Conservation (phyloP, 2,113 vertebrate genomes). For the Oncorhynchus mykiss region DNA sequence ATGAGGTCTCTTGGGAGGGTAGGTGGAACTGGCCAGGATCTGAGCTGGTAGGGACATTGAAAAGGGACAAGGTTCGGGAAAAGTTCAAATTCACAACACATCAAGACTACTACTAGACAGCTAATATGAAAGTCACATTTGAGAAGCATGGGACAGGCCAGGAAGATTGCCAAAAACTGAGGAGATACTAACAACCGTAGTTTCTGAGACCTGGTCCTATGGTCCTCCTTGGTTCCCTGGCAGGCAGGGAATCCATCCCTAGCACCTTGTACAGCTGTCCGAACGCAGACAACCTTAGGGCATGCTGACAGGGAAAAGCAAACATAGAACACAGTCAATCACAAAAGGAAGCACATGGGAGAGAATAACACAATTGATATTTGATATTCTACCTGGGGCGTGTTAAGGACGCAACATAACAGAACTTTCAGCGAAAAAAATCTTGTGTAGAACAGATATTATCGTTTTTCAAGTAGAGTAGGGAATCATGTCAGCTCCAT, state of each 20-base stretch:
- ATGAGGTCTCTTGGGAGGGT: conserved; percentile 81
- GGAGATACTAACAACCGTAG: conserved; percentile 66
- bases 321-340: neutral
- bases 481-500: no score
- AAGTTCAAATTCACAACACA: neutral
- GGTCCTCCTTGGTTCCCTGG: conserved; percentile 79
- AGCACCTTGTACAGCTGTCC: conserved; percentile 93
- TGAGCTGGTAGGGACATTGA: conserved; percentile 66
- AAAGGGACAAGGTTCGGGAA: neutral
- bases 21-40: conserved; percentile 76
- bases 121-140: no score
- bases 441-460: no score
- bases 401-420: no score
- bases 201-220: conserved; percentile 72
- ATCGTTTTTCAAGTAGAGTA: no score
- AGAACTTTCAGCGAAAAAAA: no score
- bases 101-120: no score
- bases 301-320: conserved; percentile 73
- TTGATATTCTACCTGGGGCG: no score
- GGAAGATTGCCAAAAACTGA: neutral
- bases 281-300: conserved; percentile 89
- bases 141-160: no score
- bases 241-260: conserved; percentile 87
- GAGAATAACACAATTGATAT: no score
- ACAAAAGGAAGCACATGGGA: no score